Evolutionary conservation across 2,888 invertebrate species (phyloP).

Genomic region (Ptychoptera albimana): DNA sequence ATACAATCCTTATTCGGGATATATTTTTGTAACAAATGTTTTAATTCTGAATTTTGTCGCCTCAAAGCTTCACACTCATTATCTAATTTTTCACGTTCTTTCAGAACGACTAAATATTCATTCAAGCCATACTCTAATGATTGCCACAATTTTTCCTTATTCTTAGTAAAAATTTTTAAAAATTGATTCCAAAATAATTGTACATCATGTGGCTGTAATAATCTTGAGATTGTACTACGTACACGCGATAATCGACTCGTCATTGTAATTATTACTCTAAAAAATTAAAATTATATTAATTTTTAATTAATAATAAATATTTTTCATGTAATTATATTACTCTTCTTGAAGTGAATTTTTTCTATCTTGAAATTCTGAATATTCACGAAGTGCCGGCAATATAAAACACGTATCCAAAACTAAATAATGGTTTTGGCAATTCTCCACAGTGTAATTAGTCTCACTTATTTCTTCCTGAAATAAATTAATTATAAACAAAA

Average conservation of each 20-base stretch:
- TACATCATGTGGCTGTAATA: slow-evolving; percentile 31
- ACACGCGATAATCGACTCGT: slow-evolving; percentile 38
- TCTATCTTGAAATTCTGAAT: slow-evolving; percentile 26
- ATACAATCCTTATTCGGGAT: slow-evolving; percentile 19
- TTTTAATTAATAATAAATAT: slow-evolving; percentile 29
- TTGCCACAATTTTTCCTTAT: slow-evolving; percentile 53
- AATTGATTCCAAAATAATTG: slow-evolving; percentile 51
- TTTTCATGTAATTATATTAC: slow-evolving; percentile 12
- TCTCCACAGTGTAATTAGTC: slow-evolving; percentile 8
- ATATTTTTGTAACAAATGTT: slow-evolving; percentile 46
- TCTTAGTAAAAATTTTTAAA: slow-evolving; percentile 38
- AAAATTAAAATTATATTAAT: slow-evolving; percentile 18
- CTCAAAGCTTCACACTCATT: slow-evolving; percentile 46
- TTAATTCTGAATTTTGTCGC: slow-evolving; percentile 50
- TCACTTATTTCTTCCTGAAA: not conserved
- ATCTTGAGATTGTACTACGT: slow-evolving; percentile 20
- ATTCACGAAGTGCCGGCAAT: slow-evolving; percentile 46
- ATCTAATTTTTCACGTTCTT: slow-evolving; percentile 47
- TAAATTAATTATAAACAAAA: too few species aligned
- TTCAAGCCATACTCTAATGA: slow-evolving; percentile 26
- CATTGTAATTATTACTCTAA: slow-evolving; percentile 16
- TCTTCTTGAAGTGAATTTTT: too few species aligned
- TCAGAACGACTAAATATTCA: slow-evolving; percentile 25
- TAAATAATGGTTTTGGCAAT: slow-evolving; percentile 38
- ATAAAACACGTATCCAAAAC: slow-evolving; percentile 52